phyloP scores from a whole-genome alignment of 1,140 invertebrate genomes.

The Cotesia chilonis region DNA sequence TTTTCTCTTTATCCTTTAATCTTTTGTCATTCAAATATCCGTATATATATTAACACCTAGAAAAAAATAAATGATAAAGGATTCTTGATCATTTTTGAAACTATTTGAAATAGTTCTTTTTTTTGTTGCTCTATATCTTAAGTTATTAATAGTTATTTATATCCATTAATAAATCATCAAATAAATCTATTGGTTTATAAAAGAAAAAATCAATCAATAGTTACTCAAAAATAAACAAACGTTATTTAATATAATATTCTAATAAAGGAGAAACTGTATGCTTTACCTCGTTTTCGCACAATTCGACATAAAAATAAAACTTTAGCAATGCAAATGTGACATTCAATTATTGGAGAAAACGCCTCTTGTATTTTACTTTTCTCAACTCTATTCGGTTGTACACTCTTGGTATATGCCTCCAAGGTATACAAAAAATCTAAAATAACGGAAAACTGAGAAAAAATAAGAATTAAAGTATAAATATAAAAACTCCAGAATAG shows the following conservation, averaged over 20 bases:
- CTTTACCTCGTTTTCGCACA: background rate
- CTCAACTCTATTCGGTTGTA: slow-evolving; percentile 1
- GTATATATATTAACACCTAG: no score
- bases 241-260: background rate
- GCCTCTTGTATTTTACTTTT: background rate
- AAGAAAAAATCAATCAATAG: no score
- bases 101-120: no score
- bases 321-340: slow-evolving; percentile 27
- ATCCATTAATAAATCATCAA: no score
- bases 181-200: no score
- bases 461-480: background rate
- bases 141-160: no score
- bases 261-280: background rate
- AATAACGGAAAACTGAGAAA: slow-evolving; percentile 2
- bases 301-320: slow-evolving; percentile 17
- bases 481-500: background rate
- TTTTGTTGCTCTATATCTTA: no score
- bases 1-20: no score
- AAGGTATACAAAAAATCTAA: background rate
- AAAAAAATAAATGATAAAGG: no score
- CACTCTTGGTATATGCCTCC: background rate
- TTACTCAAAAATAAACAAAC: no score
- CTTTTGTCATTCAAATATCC: no score
- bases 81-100: no score
- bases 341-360: slow-evolving; percentile 27